These are phyloP conservation scores for Fragum sueziense DNA, from an alignment of 2,888 invertebrate genomes.

Conservation along the genomic window DNA sequence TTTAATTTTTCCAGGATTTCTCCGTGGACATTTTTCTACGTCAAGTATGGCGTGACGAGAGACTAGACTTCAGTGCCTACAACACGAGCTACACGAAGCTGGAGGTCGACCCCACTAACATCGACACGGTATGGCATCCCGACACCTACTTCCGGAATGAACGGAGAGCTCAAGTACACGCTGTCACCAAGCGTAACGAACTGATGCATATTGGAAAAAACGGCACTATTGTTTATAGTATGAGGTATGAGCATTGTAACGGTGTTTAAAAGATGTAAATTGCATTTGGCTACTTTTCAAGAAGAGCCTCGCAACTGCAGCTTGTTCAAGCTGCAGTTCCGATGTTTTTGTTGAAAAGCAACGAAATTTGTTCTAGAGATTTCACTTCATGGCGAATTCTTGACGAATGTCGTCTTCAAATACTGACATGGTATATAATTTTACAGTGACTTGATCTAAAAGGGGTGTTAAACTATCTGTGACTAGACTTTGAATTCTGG, in stretches of 20 bases:
- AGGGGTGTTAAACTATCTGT: too few relatives aligned
- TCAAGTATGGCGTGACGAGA: constrained; percentile 28
- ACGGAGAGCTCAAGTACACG: constrained; percentile 28
- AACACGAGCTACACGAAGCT: constrained; percentile 18
- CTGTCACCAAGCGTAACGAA: constrained; percentile 25
- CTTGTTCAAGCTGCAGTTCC: too few relatives aligned
- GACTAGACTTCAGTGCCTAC: constrained; percentile 23
- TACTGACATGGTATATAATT: too few relatives aligned
- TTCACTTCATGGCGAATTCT: too few relatives aligned
- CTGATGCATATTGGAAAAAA: constrained; percentile 34
- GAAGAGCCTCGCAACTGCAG: too few relatives aligned
- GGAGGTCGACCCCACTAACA: constrained; percentile 31
- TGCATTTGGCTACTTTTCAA: too few relatives aligned
- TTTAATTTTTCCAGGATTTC: constrained; percentile 40
- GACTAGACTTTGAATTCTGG: too few relatives aligned
- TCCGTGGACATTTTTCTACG: constrained; percentile 27
- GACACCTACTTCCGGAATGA: constrained; percentile 37
- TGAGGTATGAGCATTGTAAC: constrained; percentile 23
- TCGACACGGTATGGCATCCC: constrained; percentile 35
- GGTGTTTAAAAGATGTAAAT: too few relatives aligned
- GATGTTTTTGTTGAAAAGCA: too few relatives aligned
- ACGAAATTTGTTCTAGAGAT: too few relatives aligned
- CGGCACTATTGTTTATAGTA: constrained; percentile 29
- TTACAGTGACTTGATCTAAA: too few relatives aligned
- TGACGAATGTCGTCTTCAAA: too few relatives aligned